Evolutionary conservation across 2,797 vertebrate species (phyloP).

Genomic region (Balearica regulorum): DNA sequence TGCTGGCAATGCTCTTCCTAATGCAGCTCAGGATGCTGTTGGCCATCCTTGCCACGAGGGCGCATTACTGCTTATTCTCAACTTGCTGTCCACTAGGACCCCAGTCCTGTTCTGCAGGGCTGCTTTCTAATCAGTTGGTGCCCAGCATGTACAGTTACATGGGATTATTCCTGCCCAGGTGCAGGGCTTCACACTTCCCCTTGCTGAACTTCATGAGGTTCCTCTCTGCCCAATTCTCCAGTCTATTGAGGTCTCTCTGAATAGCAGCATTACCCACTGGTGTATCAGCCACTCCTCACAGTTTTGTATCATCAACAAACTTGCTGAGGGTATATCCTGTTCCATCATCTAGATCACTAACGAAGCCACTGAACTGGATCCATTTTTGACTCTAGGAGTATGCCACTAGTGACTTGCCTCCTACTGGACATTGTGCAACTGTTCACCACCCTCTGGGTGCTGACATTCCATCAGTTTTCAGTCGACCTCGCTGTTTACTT

Average conservation of each 20-base stretch:
- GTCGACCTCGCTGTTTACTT: not conserved
- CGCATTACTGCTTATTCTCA: not conserved
- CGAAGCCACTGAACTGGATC: not conserved
- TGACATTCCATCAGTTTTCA: not conserved
- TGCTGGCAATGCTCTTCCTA: not conserved
- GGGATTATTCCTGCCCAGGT: not conserved
- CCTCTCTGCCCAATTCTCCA: not conserved
- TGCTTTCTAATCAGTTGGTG: not conserved
- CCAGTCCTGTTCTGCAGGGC: not conserved
- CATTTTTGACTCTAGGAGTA: not conserved
- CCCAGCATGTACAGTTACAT: not conserved
- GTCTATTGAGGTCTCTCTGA: not conserved
- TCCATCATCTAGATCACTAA: not conserved
- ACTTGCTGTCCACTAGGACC: not conserved
- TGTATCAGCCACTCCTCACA: not conserved
- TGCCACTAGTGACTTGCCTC: not conserved
- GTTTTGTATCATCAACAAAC: not conserved
- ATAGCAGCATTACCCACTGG: not conserved
- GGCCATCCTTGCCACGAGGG: not conserved
- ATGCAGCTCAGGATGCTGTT: not conserved
- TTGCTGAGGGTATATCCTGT: not conserved
- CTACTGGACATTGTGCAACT: not conserved
- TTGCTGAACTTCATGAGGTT: not conserved
- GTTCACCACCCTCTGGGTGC: not conserved
- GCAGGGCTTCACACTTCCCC: not conserved